Evolutionary conservation across 2,113 vertebrate species (phyloP).

Genomic region (Prionailurus bengalensis): DNA sequence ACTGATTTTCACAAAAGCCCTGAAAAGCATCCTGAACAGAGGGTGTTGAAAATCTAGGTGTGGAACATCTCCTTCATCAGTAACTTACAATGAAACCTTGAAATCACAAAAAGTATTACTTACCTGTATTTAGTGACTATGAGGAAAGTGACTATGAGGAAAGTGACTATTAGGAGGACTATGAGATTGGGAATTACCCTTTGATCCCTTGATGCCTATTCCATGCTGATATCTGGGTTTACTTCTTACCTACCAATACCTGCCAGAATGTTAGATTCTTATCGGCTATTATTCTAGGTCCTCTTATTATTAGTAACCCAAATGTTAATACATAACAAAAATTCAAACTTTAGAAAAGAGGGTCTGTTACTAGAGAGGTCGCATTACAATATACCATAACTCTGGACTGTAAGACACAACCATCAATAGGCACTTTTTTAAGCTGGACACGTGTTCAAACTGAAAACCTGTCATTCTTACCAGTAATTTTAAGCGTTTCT

Average conservation of each 20-base stretch:
- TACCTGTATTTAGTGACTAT: not conserved
- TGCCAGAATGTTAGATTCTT: not conserved
- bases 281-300: not conserved
- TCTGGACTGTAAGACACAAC: not conserved
- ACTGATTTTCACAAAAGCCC: not conserved
- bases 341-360: slow-evolving; percentile 10
- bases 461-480: slow-evolving; percentile 81
- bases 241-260: not conserved
- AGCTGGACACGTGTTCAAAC: not conserved
- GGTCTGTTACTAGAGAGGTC: not conserved
- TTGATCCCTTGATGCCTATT: not conserved
- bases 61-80: not conserved
- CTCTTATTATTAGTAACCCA: not conserved
- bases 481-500: slow-evolving; percentile 79
- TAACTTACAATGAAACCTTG: not conserved
- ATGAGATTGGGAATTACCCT: not conserved
- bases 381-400: not conserved
- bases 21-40: not conserved
- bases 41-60: not conserved
- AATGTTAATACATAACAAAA: not conserved
- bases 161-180: not conserved
- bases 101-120: not conserved
- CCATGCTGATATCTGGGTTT: not conserved
- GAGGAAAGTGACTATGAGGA: not conserved
- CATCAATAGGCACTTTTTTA: not conserved